phyloP scores from a whole-genome alignment of 2,797 vertebrate species.

The Dendrocincla tyrannina region DNA sequence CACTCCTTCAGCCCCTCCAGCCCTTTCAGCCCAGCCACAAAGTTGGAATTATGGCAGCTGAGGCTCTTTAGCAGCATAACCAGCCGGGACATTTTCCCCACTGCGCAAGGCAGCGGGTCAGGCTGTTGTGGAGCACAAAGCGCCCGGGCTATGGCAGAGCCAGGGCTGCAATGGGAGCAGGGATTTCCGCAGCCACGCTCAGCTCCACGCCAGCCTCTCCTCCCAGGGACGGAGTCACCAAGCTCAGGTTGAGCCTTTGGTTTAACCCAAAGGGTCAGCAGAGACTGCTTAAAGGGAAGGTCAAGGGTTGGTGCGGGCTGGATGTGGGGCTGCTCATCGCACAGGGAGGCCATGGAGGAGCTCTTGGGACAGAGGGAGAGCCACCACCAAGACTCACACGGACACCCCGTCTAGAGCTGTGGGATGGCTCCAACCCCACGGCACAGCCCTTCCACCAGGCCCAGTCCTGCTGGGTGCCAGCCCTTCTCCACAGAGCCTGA shows the following conservation, averaged over 20 bases:
- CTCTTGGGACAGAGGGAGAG: rapidly evolving
- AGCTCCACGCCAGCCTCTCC: not conserved
- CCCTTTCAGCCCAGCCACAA: not conserved
- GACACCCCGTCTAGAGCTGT: rapidly evolving
- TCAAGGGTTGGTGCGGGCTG: rapidly evolving
- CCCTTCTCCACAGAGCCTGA: not conserved
- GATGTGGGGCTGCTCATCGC: rapidly evolving
- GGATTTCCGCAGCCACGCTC: not conserved
- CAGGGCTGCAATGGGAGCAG: not conserved
- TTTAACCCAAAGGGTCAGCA: not conserved
- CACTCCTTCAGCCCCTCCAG: not conserved
- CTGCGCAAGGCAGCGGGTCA: not conserved
- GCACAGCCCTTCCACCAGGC: not conserved
- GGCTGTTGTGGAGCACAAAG: constrained; percentile 29
- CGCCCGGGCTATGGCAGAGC: rapidly evolving
- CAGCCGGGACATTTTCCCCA: not conserved
- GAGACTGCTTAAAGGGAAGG: rapidly evolving
- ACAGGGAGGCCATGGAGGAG: rapidly evolving
- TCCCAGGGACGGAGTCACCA: not conserved
- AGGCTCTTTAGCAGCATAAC: not conserved
- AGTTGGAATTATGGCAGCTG: not conserved
- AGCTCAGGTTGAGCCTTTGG: not conserved
- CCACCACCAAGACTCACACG: rapidly evolving
- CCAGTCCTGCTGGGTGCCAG: rapidly evolving
- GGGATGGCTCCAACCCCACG: rapidly evolving